Base-by-base conservation (phyloP, 1,140 invertebrate genomes). In the Drosophila paulistorum region DNA sequence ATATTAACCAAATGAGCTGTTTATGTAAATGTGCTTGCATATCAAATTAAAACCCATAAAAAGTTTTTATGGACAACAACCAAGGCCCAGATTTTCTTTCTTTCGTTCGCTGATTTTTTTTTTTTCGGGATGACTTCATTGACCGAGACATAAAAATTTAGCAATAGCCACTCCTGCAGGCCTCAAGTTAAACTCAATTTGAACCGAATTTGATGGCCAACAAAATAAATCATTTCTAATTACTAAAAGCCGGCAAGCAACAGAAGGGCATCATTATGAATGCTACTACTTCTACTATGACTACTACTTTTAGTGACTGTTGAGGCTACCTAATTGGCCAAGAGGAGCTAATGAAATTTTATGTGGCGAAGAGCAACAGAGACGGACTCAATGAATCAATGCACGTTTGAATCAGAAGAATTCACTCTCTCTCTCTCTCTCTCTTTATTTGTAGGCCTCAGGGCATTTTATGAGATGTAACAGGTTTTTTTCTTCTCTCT, bases 1-100 rank as follows among this genome's bases (percentile, higher is more conserved):
- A 73, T 81, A 84, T 79, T 81, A 65, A 60, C 59, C 74, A 83
- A 86, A 86, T 83, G 82, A 79, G 66, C 82, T 86, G 82, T 86
- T 86, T 86, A 86, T 86, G 82, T 74, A 86, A 87, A 86, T 86
- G 67, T 20, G 63, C 64, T 51, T 51, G 83, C 77, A 71, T 82
- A 86, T 86, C 82, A 86, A 87, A 87, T 87, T 82, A 79, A 86
- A 86, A 70, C 72, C 79, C 82, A 87, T 86, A 87, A 86, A 86
- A 87, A 14, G n/a, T 30, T 59, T 59, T 59, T 51, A 51, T 51
- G 45, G 45, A 23, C 17, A 11, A 72, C 54, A 64, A 70, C 68
- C 77, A 68, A 67, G 79, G 62, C 68, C 69, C 66, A 83, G 59
- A 74, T 73, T 76, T 87, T 77, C 17, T 51, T 51, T 51, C 45